phyloP scores from a whole-genome alignment of 2,113 vertebrate genomes.

The Gavialis gangeticus region DNA sequence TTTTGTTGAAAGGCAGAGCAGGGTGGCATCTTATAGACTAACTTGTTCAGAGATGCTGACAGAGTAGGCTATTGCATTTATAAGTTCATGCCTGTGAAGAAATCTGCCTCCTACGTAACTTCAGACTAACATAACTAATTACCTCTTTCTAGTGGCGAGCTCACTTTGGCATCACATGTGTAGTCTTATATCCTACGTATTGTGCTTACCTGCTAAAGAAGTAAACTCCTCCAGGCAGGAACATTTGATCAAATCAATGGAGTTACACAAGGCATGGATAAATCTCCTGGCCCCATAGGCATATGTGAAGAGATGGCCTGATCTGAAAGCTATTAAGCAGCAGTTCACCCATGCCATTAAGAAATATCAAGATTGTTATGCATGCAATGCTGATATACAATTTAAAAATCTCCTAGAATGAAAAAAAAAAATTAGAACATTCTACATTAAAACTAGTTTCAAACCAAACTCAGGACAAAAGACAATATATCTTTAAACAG shows the following conservation, averaged over 20 bases:
- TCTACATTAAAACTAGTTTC: not conserved
- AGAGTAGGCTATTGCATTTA: no score
- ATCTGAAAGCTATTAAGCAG: no score
- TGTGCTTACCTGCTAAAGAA: not conserved
- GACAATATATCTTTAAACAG: not conserved
- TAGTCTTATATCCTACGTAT: not conserved
- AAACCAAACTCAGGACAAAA: not conserved
- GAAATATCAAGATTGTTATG: not conserved
- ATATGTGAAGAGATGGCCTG: not conserved
- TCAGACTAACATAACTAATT: not conserved
- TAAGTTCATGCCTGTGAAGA: not conserved
- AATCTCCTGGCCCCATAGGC: not conserved
- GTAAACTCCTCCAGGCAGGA: not conserved
- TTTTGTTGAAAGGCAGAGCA: not conserved
- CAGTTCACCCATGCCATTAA: not conserved
- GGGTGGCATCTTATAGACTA: no score
- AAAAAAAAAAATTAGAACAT: not conserved
- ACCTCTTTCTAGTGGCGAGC: not conserved
- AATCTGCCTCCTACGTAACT: not conserved
- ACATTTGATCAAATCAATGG: not conserved
- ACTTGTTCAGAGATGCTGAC: no score
- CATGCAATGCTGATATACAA: not conserved
- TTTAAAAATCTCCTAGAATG: not conserved
- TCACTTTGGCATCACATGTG: not conserved
- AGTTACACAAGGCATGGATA: rapidly evolving